phyloP scores from a whole-genome alignment of 2,113 vertebrate genomes.

The Ameiurus melas region DNA sequence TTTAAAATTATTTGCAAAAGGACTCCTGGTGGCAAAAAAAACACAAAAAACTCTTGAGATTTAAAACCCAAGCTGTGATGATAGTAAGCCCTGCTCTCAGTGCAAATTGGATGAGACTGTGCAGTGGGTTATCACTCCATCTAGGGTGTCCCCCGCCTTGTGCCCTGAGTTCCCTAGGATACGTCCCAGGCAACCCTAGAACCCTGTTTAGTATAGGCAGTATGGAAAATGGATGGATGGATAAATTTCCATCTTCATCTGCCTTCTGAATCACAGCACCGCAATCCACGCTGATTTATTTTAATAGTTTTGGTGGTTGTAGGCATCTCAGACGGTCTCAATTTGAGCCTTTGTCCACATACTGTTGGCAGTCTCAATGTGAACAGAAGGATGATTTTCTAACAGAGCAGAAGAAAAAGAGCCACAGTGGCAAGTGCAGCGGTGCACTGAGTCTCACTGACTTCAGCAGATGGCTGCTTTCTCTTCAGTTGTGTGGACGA shows the following conservation, averaged over 20 bases:
- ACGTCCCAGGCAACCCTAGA: too few relatives aligned
- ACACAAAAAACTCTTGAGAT: not conserved
- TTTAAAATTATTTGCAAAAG: not conserved
- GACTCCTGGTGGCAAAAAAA: not conserved
- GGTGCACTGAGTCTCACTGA: not conserved
- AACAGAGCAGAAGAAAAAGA: not conserved
- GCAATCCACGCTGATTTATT: not conserved
- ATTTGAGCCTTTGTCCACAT: not conserved
- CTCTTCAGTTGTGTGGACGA: slow-evolving; percentile 12
- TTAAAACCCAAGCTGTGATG: not conserved
- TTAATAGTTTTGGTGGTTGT: not conserved
- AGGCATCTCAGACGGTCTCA: not conserved
- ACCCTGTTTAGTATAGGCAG: too few relatives aligned
- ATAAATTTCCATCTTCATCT: not conserved
- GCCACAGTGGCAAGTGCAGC: slow-evolving; percentile 7
- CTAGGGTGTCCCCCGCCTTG: too few relatives aligned
- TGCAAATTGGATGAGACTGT: not conserved
- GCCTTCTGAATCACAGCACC: too few relatives aligned
- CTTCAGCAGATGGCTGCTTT: slow-evolving; percentile 1
- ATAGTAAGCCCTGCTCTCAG: not conserved
- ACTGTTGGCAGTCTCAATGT: not conserved
- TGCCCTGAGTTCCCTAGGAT: too few relatives aligned
- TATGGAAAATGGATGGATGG: too few relatives aligned
- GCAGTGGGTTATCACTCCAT: too few relatives aligned
- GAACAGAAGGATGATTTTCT: slow-evolving; percentile 1